Evolutionary conservation across 1,140 invertebrate species (phyloP).

Genomic region (Trachymyrmex septentrionalis): DNA sequence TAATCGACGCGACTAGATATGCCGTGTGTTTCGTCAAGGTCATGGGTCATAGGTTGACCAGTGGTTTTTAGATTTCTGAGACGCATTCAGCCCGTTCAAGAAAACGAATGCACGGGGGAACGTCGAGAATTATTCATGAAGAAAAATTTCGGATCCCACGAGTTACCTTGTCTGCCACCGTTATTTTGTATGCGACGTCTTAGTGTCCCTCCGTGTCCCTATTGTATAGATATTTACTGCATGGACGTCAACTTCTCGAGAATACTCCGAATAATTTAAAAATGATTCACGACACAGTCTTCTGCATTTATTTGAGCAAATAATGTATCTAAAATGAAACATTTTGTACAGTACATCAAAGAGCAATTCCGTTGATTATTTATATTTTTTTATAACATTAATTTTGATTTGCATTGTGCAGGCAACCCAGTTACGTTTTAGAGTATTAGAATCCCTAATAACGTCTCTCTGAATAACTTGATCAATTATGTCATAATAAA

Average conservation of each 20-base stretch:
- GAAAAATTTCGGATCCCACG: constrained; percentile 65
- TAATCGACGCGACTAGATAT: constrained; percentile 62
- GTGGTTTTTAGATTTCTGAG: constrained; percentile 70
- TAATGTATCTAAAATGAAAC: neutral
- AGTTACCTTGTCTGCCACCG: constrained; percentile 22
- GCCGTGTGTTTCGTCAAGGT: neutral
- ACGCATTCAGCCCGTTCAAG: constrained; percentile 61
- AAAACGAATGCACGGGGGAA: constrained; percentile 68
- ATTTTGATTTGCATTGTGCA: neutral
- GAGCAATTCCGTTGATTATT: neutral
- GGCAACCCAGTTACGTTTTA: neutral
- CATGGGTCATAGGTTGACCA: constrained; percentile 30
- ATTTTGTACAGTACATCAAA: neutral
- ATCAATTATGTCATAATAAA: constrained; percentile 36
- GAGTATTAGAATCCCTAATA: neutral
- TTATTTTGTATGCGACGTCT: constrained; percentile 64
- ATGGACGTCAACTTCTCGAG: neutral
- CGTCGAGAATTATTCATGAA: constrained; percentile 75
- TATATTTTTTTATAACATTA: neutral
- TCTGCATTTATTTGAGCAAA: neutral
- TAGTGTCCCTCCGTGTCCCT: neutral
- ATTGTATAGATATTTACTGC: constrained; percentile 53
- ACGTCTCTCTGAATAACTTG: constrained; percentile 16
- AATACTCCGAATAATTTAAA: constrained; percentile 13
- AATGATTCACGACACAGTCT: neutral